Percentiles rank a stretch among this genome's conserved stretches.
phyloP scores from a whole-genome alignment of 2,888 invertebrate genomes.

The Cerastis rubricosa region DNA sequence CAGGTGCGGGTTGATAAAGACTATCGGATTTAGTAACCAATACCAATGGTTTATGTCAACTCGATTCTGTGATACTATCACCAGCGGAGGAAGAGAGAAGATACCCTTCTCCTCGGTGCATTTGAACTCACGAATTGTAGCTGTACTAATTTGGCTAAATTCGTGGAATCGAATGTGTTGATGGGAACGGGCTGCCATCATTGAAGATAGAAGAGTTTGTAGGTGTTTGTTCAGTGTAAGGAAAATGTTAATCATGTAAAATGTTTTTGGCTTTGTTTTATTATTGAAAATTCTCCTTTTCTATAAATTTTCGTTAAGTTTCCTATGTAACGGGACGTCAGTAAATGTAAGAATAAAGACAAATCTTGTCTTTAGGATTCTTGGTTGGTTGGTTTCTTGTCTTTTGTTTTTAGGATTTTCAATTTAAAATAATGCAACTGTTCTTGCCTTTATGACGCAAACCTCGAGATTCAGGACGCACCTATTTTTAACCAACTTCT shows the following conservation, averaged over 20 bases:
- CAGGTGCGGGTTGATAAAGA: not conserved
- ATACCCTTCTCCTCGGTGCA: slow-evolving; percentile 60
- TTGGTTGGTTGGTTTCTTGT: too few species aligned
- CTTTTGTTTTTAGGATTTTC: too few species aligned
- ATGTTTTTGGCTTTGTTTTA: not conserved
- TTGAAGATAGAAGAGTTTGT: slow-evolving; percentile 1
- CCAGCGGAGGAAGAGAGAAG: not conserved
- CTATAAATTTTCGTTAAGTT: too few species aligned
- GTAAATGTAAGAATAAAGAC: not conserved
- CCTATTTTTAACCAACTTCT: too few species aligned
- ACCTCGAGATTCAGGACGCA: too few species aligned
- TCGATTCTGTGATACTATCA: not conserved
- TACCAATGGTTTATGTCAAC: not conserved
- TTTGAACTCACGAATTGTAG: slow-evolving; percentile 73
- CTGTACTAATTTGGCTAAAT: slow-evolving; percentile 75
- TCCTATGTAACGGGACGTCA: not conserved
- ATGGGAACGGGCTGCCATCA: slow-evolving; percentile 9
- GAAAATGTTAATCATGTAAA: not conserved
- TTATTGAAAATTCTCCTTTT: not conserved
- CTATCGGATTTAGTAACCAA: not conserved
- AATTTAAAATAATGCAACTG: not conserved
- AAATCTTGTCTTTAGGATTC: too few species aligned
- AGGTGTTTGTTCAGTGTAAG: not conserved
- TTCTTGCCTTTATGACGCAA: too few species aligned
- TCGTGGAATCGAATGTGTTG: slow-evolving; percentile 79